These are phyloP conservation scores for Crotophaga sulcirostris DNA, from an alignment of 2,113 vertebrate species.

Conservation along the genomic window DNA sequence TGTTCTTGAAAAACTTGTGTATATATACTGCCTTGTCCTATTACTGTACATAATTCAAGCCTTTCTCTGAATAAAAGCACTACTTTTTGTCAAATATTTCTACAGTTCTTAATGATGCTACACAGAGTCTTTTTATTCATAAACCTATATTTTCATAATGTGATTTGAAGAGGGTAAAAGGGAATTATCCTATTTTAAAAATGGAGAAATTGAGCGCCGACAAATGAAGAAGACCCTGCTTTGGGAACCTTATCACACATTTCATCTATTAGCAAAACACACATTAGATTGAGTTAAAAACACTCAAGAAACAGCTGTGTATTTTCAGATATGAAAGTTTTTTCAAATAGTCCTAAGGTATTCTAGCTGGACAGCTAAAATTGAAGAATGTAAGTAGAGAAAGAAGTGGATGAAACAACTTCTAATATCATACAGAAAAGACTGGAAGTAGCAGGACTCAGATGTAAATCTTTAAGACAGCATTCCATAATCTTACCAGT, in stretches of 20 bases:
- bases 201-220: background rate
- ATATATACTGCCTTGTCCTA: background rate
- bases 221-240: background rate
- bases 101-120: background rate
- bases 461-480: background rate
- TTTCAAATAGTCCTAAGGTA: background rate
- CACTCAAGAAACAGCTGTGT: background rate
- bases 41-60: background rate
- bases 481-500: background rate
- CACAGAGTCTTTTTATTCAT: background rate
- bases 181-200: background rate
- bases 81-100: background rate
- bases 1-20: background rate
- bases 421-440: background rate
- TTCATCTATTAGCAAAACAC: background rate
- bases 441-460: background rate
- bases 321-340: background rate
- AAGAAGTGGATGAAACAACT: background rate
- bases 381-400: background rate
- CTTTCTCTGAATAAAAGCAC: background rate
- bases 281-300: background rate
- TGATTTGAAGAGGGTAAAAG: background rate
- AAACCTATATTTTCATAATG: background rate
- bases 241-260: background rate
- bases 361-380: background rate